A percentile compares a stretch with the other conserved stretches of the same genome.
phyloP scores from a whole-genome alignment of 2,113 vertebrate species.

The Dasyprocta punctata region DNA sequence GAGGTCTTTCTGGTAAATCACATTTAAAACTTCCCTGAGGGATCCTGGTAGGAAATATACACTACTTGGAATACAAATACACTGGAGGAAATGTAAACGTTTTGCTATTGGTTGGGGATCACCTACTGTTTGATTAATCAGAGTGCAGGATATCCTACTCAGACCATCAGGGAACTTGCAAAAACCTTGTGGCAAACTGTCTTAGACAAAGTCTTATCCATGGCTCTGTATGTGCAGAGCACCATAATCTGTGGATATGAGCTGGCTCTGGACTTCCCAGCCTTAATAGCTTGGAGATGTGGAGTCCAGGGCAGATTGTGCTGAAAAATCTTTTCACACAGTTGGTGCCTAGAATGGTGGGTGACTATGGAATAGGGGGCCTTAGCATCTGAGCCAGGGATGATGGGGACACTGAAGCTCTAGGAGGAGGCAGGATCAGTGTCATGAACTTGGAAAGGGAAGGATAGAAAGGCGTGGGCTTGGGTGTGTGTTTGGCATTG shows the following conservation, averaged over 20 bases:
- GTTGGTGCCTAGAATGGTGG: not conserved
- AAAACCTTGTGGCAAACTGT: not conserved
- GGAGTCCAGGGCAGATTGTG: not conserved
- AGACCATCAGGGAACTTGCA: not conserved
- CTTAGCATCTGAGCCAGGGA: not conserved
- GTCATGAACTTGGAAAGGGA: not conserved
- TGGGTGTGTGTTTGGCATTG: not conserved
- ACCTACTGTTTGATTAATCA: not conserved
- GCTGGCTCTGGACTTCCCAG: not conserved
- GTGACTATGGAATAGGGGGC: not conserved
- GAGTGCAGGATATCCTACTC: not conserved
- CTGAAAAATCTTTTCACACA: not conserved
- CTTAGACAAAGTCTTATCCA: not conserved
- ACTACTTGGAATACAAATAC: not conserved
- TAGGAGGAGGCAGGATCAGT: not conserved
- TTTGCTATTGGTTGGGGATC: not conserved
- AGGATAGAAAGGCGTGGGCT: not conserved
- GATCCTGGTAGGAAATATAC: not conserved
- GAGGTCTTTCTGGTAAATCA: constrained; percentile 30
- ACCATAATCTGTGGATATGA: rapidly evolving
- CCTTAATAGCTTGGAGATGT: not conserved
- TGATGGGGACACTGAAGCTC: not conserved
- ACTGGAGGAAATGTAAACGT: not conserved
- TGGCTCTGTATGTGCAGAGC: not conserved
- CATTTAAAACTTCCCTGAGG: not conserved